phyloP scores from a whole-genome alignment of 2,797 vertebrate species.

The Adelosebastes latens region DNA sequence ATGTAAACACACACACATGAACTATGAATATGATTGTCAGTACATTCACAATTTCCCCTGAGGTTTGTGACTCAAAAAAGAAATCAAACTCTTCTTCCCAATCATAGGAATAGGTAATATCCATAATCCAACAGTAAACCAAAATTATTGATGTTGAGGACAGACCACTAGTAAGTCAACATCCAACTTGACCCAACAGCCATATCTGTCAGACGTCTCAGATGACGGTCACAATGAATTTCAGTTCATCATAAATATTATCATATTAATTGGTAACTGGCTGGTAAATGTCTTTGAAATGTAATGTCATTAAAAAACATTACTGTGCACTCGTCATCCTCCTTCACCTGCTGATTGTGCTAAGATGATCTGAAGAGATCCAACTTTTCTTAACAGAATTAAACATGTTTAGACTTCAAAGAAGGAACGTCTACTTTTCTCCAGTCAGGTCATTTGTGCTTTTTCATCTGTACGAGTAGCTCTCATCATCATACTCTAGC shows the following conservation, averaged over 20 bases:
- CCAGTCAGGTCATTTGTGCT: neutral
- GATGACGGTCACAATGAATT: neutral
- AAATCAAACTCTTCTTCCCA: neutral
- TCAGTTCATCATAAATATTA: neutral
- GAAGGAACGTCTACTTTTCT: neutral
- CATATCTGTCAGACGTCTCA: neutral
- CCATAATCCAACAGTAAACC: neutral
- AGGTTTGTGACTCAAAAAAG: neutral
- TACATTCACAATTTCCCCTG: neutral
- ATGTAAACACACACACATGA: neutral
- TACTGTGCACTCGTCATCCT: neutral
- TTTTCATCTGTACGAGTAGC: constrained; percentile 79
- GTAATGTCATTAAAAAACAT: neutral
- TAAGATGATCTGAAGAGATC: neutral
- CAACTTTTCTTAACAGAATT: neutral
- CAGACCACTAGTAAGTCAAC: neutral
- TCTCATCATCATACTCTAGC: constrained; percentile 94
- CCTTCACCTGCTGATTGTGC: neutral
- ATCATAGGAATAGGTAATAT: neutral
- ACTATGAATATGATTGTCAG: neutral
- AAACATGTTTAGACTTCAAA: neutral
- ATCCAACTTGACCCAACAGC: neutral
- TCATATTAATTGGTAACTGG: neutral
- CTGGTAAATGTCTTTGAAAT: neutral
- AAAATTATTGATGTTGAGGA: neutral